Percentiles rank a stretch among this genome's conserved stretches.
phyloP scores from a whole-genome alignment of 2,888 invertebrate species.

The Spisula solida region DNA sequence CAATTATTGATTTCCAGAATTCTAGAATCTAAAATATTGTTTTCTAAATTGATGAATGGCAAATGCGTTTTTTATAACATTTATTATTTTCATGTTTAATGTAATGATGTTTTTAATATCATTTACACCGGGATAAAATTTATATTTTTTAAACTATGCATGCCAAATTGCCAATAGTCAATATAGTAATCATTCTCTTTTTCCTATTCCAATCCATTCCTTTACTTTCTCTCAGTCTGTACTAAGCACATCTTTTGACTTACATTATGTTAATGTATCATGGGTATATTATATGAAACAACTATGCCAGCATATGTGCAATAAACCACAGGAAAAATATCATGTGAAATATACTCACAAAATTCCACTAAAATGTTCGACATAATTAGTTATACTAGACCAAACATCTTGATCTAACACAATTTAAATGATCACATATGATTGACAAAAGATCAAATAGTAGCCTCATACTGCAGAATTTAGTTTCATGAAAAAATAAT shows the following conservation, averaged over 20 bases:
- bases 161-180: no score
- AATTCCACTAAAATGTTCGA: neutral
- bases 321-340: neutral
- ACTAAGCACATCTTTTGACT: neutral
- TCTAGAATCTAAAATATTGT: no score
- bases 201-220: neutral
- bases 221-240: neutral
- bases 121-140: no score
- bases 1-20: no score
- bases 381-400: neutral
- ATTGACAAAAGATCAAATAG: neutral
- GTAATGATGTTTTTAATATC: no score
- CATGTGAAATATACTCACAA: neutral
- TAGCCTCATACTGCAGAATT: neutral
- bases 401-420: neutral
- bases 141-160: no score
- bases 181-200: neutral
- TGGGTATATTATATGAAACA: slow-evolving; percentile 4
- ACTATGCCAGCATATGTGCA: slow-evolving; percentile 16
- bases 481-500: neutral
- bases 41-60: no score
- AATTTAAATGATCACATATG: neutral
- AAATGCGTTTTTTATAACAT: no score
- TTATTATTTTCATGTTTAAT: no score
- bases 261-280: neutral